Base-by-base conservation (phyloP, 2,888 invertebrate genomes). In the Strigamia transsilvanica region DNA sequence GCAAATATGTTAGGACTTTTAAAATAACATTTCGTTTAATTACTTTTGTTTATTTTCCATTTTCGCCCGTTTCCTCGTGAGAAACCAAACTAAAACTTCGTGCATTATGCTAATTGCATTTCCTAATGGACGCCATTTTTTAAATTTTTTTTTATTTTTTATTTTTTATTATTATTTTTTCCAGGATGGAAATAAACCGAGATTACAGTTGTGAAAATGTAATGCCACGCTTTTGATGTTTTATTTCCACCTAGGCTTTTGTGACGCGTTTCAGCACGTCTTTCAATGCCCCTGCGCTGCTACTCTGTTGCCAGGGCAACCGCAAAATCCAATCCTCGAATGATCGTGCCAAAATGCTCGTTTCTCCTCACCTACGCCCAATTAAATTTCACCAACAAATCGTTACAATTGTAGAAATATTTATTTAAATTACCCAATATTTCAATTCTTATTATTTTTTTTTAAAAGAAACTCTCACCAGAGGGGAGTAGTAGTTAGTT, bases 271-370 rank as follows among this genome's bases (percentile, higher is more conserved):
- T 73, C 32, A 32, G 32, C 73, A 73, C 27, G 73, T 73, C 32
- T 73, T 73, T 73, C 27, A 73, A 73, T 73, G 27, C 13, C 73
- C 23, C 32, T 15, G 32, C 32, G 23, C 32, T 15, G 32, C 73
- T 27, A 73, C 73, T 73, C 73, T 32, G 73, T 73, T 73, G 73
- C 73, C 32, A 73, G 73, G 32, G 73, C 73, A 73, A 73, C 73
- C 73, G 73, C 73, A 27, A 23, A 27, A 73, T 73, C 73, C 73
- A 73, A 73, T 73, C 32, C 27, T 27, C 13, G 73, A 12, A 12
- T 73, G 27, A 73, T 73, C 13, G 32, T 73, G 73, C 27, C 73
- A 73, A 73, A 73, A 73, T 73, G 73, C 27, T 73, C 15, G 56
- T 56, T 56, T n/a, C 56, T 51, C n/a, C n/a, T 13, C 51, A 27